A percentile compares a stretch with the other conserved stretches of the same genome.
These are phyloP conservation scores for Batillaria attramentaria DNA, from an alignment of 1,140 invertebrate species.

Conservation along the genomic window DNA sequence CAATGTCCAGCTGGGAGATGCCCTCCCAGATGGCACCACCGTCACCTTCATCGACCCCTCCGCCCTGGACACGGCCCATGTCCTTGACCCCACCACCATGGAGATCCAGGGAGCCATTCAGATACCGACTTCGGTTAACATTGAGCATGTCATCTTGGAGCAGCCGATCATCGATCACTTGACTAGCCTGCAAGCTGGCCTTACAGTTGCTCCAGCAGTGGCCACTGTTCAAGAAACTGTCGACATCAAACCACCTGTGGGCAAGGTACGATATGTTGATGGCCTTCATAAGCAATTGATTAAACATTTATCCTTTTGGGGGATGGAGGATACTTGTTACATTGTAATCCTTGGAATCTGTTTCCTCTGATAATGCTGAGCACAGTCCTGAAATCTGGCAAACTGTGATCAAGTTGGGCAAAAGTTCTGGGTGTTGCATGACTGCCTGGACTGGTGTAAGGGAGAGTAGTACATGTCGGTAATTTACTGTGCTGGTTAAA, in stretches of 20 bases:
- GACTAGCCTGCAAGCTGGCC: constrained; percentile 8
- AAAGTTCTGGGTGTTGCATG: too few species aligned
- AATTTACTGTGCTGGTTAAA: too few species aligned
- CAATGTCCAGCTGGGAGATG: constrained; percentile 36
- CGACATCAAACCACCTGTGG: constrained; percentile 59
- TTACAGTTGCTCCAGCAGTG: constrained; percentile 17
- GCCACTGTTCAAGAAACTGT: background rate
- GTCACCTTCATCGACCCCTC: constrained; percentile 43
- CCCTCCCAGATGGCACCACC: constrained; percentile 51
- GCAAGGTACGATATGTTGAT: constrained; percentile 61
- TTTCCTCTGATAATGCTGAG: too few species aligned
- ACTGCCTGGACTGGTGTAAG: too few species aligned
- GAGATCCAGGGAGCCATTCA: constrained; percentile 41
- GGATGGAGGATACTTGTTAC: too few species aligned
- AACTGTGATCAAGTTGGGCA: too few species aligned
- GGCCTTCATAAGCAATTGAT: too few species aligned
- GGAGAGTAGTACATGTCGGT: too few species aligned
- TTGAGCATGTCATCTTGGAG: constrained; percentile 30
- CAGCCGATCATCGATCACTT: constrained; percentile 30
- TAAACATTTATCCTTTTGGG: too few species aligned
- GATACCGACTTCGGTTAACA: constrained; percentile 18
- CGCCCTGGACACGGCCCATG: constrained; percentile 22
- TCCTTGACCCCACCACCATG: constrained; percentile 10
- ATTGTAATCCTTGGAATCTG: too few species aligned
- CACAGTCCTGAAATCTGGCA: too few species aligned